Evolutionary conservation across 1,140 invertebrate genomes (phyloP), one percentile per base, ranked within the genome.

Genomic region (Eurosta solidaginis): DNA sequence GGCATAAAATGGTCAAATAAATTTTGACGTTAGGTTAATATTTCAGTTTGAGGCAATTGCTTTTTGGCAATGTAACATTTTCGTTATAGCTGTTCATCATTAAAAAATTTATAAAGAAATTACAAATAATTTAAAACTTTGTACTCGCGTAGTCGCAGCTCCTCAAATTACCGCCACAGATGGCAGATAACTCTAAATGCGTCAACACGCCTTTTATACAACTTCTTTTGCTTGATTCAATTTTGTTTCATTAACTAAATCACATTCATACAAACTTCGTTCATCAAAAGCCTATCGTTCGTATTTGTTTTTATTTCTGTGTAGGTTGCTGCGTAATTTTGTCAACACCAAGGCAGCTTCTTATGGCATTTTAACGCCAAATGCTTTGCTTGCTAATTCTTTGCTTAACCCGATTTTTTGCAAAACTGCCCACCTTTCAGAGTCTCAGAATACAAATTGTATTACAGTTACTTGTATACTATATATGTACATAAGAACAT

Each of bases 301-400:
- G n/a, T 22, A 52, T 3, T 68, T 17, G 59, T 68, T 40, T 29
- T 33, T 7, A 20, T 40, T 68, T 68, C 33, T 20, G 59, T 33
- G 59, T 68, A 17, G 59, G 59, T 33, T 40, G 59, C 59, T 68
- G 59, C n/a, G n/a, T 68, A 68, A 68, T 68, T 68, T 68, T 68
- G 59, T 68, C 59, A 68, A 68, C 59, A 40, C 52, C 9, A 9
- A n/a, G 27, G 52, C 22, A 25, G 25, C 10, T 29, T 33, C 27
- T 36, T 40, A 4, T 40, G 36, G 29, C 54, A 59, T n/a, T n/a
- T n/a, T n/a, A n/a, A n/a, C n/a, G n/a, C n/a, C n/a, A n/a, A n/a
- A n/a, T n/a, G 27, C 54, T 33, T 59, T 59, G 20, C 25, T 54
- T 54, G 20, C 20, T 27, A 25, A 25, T 50, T 27, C 20, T 54